Base-by-base conservation (phyloP, 2,888 invertebrate genomes). In the Caenorhabditis imperialis region DNA sequence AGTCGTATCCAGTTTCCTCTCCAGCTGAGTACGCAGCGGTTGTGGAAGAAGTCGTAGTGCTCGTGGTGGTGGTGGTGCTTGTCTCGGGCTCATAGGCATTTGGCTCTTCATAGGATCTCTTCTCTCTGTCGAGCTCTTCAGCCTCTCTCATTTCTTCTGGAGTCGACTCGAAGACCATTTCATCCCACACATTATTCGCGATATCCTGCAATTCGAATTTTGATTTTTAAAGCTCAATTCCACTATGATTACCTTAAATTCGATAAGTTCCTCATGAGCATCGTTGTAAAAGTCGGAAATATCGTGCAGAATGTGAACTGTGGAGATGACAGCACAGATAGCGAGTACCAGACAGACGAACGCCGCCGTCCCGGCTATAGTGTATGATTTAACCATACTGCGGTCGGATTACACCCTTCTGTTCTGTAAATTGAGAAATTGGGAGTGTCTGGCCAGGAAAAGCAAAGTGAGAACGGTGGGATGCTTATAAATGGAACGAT, bases 181-280 rank as follows among this genome's bases (percentile, higher is more conserved):
- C 65, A 10, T 70, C 67, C 78, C 78, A 78, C 6, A 73, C 73
- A 38, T 60, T 71, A 50, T 76, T 78, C 0, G 78, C 75, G 33
- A 76, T 55, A 16, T 54, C 67, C 78, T 78, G 30, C 1, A 53
- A 22, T 58, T n/a, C 35, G n/a, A 20, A 33, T 40, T 18, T 10
- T 22, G 23, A 18, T 16, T 30, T 40, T 16, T 30, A 3, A 53
- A 30, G 6, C 22, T 44, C 12, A 3, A 12, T n/a, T 12, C 8
- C 48, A 7, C 7, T 4, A 33, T 20, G 10, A 27, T 61, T 22
- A 75, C 75, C 63, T 65, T 62, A 57, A 75, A 75, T 54, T 75
- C 75, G 10, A 54, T 54, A 14, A 75, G 38, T 45, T 75, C 75
- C 18, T 53, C 63, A 20, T 65, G 67, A 3, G 75, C 69, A 23